Evolutionary conservation across 92 coral and sea anemone genomes (phyloP).

Genomic region (Blastomussa wellsi): DNA sequence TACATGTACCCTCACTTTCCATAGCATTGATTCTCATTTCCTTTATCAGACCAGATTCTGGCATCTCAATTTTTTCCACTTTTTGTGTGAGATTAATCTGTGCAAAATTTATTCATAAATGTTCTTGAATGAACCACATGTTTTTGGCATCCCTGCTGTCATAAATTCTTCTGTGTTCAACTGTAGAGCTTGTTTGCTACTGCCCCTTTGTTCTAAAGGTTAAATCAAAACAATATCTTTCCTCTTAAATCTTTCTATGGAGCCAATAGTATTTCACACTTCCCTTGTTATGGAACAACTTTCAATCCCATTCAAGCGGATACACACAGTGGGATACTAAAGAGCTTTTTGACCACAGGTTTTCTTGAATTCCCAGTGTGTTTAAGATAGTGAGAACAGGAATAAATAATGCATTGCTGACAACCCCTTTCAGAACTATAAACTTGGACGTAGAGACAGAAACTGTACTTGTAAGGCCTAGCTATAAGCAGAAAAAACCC

Average conservation of each 20-base stretch:
- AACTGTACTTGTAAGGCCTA: neutral
- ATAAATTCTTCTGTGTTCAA: conserved; percentile 4
- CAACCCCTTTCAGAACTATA: neutral
- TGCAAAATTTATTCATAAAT: neutral
- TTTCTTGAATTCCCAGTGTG: conserved; percentile 19
- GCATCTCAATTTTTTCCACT: neutral
- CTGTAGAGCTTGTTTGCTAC: conserved; percentile 11
- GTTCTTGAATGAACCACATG: conserved; percentile 2
- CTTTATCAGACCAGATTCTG: neutral
- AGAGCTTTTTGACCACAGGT: conserved; percentile 10
- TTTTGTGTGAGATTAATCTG: neutral
- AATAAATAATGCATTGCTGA: conserved; percentile 34
- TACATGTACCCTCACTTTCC: neutral
- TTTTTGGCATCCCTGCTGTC: neutral
- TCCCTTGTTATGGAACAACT: conserved; percentile 18
- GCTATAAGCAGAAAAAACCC: neutral
- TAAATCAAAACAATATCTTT: conserved; percentile 20
- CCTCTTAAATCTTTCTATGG: conserved; percentile 1
- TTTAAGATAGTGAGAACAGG: conserved; percentile 24
- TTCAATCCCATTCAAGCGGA: conserved; percentile 15
- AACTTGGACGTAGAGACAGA: conserved; percentile 16
- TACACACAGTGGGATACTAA: conserved; percentile 28
- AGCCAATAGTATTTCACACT: conserved; percentile 7
- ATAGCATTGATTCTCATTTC: neutral
- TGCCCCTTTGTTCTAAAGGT: conserved; percentile 29